phyloP scores from a whole-genome alignment of 2,113 vertebrate genomes.

The Lethenteron reissneri region DNA sequence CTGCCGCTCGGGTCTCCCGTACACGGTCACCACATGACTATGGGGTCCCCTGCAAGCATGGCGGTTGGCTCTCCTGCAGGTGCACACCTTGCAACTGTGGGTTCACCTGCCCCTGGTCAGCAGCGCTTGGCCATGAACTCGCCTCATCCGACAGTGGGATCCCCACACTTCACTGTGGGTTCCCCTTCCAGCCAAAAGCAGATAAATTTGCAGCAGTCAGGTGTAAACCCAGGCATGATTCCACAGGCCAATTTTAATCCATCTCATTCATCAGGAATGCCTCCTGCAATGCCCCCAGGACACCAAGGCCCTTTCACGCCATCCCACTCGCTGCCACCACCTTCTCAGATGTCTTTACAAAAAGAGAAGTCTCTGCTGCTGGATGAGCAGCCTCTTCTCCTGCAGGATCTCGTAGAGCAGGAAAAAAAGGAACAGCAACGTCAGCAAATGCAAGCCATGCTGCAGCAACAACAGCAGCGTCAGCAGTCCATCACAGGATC shows the following conservation, averaged over 20 bases:
- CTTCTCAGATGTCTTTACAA: neutral
- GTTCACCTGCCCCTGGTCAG: too few relatives aligned
- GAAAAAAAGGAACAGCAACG: constrained; percentile 91
- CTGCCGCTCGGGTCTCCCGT: neutral
- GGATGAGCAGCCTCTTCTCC: constrained; percentile 74
- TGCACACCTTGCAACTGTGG: too few relatives aligned
- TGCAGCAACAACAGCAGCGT: constrained; percentile 37
- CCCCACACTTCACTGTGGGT: neutral
- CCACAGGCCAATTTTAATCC: too few relatives aligned
- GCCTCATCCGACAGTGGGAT: constrained; percentile 2
- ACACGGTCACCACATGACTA: neutral
- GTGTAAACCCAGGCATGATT: too few relatives aligned
- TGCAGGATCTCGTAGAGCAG: constrained; percentile 89
- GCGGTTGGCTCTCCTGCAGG: too few relatives aligned
- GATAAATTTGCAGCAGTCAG: neutral
- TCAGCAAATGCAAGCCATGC: constrained; percentile 94
- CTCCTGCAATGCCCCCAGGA: neutral
- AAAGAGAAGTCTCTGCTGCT: constrained; percentile 48
- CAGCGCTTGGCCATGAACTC: constrained; percentile 1
- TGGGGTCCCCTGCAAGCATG: constrained; percentile 4
- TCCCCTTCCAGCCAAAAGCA: neutral
- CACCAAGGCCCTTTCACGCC: neutral
- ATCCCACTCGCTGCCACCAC: neutral
- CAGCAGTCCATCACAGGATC: constrained; percentile 45
- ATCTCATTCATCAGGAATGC: neutral